Evolutionary conservation across 2,797 vertebrate genomes (phyloP), one percentile per base, ranked within the genome.

Genomic region (Scolopax rusticola): DNA sequence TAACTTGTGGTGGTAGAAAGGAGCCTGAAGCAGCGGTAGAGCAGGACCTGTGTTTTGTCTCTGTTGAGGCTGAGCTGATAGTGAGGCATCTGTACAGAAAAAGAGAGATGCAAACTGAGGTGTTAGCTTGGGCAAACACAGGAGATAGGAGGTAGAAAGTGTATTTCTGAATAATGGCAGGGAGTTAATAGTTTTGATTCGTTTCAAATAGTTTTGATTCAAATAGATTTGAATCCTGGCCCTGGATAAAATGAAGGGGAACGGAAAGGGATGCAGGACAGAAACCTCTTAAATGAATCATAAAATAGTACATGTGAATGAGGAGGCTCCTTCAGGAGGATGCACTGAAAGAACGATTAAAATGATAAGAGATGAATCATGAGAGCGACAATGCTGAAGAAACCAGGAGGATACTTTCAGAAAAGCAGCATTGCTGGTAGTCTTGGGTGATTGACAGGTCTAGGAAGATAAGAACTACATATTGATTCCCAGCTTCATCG

Each of bases 61-160:
- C 0, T 45, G 32, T 30, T 63, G 69, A 63, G 33, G 14, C 36
- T 40, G 24, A 61, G 56, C 40, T 71, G 68, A 28, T 51, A 15
- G 30, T 8, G 36, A 45, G 36, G 20, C 9, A 3, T 64, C 38
- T 8, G 4, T 38, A 3, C 1, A 3, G 41, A 28, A 47, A 45
- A 4, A 6, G 21, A 32, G 20, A 10, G 25, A 8, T 0, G 2
- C 8, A 25, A 12, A 19, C 30, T 38, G 32, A 41, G 7, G 6
- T 54, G 32, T 67, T 84, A 74, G 19, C 47, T 64, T 61, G 65
- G 68, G 15, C 56, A 68, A 47, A 50, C n/a, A 8, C 10, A 7
- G 67, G 11, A 79, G 43, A 20, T 10, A 12, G 0, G 2, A 70
- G 61, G 4, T 15, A 76, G 61, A 57, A 80, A 43, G 9, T n/a